Evolutionary conservation across 2,797 vertebrate species (phyloP).

Genomic region (Salmo trutta): DNA sequence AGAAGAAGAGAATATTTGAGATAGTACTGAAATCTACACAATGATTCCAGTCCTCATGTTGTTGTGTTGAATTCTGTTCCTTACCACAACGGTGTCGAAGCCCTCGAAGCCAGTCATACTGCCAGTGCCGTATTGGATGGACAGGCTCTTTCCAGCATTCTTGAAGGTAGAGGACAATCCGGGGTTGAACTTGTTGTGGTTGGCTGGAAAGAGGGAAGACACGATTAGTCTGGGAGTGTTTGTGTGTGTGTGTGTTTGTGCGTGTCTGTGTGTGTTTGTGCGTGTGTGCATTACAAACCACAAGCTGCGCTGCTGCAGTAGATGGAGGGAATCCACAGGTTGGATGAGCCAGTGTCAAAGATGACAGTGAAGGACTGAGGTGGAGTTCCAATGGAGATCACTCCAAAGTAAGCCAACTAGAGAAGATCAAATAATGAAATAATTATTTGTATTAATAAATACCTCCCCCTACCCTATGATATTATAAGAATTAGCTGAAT

Average conservation of each 20-base stretch:
- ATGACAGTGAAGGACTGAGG: slow-evolving; percentile 63
- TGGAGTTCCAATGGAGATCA: slow-evolving; percentile 60
- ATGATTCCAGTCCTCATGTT: neutral
- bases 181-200: slow-evolving; percentile 69
- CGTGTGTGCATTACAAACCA: slow-evolving; percentile 40
- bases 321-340: slow-evolving; percentile 63
- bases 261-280: slow-evolving; percentile 5
- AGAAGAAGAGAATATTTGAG: neutral
- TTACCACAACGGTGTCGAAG: slow-evolving; percentile 73
- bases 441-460: neutral
- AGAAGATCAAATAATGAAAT: neutral
- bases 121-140: slow-evolving; percentile 72
- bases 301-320: slow-evolving; percentile 56
- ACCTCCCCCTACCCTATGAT: neutral
- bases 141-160: slow-evolving; percentile 20
- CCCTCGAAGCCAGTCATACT: slow-evolving; percentile 64
- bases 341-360: slow-evolving; percentile 60
- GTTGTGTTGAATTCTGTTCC: slow-evolving; percentile 18
- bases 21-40: neutral
- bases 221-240: neutral
- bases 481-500: neutral
- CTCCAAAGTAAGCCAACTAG: slow-evolving; percentile 57
- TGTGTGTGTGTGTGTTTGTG: neutral
- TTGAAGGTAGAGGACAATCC: slow-evolving; percentile 63
- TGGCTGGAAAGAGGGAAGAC: slow-evolving; percentile 50